Evolutionary conservation across 2,888 invertebrate species (phyloP).

Genomic region (Volucella inanis): DNA sequence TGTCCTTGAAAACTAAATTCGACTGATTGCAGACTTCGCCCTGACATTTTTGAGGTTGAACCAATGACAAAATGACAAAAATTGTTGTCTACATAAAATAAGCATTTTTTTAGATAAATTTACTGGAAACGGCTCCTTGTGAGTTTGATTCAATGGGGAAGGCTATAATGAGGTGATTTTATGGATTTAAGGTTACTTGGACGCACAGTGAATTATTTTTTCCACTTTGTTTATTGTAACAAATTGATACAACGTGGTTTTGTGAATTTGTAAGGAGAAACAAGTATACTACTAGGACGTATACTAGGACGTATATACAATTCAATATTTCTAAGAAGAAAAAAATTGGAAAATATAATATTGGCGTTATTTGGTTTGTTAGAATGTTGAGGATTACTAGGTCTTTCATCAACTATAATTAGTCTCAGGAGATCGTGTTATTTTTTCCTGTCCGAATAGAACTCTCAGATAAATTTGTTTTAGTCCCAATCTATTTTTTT

Average conservation of each 20-base stretch:
- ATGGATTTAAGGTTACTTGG: not conserved
- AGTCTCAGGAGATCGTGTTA: too few species aligned
- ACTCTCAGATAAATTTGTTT: too few species aligned
- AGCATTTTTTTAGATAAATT: conserved; percentile 22
- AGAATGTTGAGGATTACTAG: too few species aligned
- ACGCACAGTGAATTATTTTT: not conserved
- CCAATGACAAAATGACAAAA: not conserved
- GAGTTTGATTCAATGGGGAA: conserved; percentile 3
- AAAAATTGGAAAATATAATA: too few species aligned
- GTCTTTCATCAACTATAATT: too few species aligned
- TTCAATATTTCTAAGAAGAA: too few species aligned
- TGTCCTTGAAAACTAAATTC: too few species aligned
- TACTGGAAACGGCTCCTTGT: conserved; percentile 11
- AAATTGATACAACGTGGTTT: not conserved
- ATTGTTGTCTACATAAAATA: conserved; percentile 13
- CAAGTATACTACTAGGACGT: too few species aligned
- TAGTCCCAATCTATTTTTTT: too few species aligned
- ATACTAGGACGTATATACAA: too few species aligned
- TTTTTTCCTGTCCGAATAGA: too few species aligned
- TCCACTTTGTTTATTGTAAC: not conserved
- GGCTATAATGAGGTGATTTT: conserved; percentile 9
- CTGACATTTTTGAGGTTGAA: not conserved
- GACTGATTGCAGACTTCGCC: not conserved
- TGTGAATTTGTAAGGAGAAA: not conserved
- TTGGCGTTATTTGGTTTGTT: too few species aligned